phyloP scores from a whole-genome alignment of 2,888 invertebrate species.

The Xestoiulus laeticollis region DNA sequence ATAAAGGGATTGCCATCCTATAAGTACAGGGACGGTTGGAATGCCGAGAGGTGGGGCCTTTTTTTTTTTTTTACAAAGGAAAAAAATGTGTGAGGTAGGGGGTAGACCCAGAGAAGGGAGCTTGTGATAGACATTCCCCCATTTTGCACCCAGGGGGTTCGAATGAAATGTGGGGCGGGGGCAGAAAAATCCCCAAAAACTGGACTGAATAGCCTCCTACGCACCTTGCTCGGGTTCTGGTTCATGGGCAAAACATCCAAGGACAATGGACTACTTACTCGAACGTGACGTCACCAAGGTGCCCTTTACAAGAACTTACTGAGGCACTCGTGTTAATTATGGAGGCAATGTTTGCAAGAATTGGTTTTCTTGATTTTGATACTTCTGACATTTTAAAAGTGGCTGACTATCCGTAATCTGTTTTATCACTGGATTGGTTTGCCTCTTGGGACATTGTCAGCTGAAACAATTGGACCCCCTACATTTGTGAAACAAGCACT shows the following conservation, averaged over 20 bases:
- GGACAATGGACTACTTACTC: not conserved
- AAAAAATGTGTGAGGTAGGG: conserved; percentile 39
- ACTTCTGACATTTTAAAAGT: no score
- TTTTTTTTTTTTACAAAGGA: not conserved
- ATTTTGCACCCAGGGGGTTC: not conserved
- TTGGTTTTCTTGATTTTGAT: no score
- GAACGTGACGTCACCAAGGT: not conserved
- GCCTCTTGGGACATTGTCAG: not conserved
- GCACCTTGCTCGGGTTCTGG: not conserved
- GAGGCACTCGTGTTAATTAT: no score
- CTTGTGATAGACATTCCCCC: not conserved
- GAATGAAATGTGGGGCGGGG: not conserved
- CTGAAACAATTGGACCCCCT: not conserved
- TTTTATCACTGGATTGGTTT: no score
- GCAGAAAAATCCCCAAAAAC: not conserved
- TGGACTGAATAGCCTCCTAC: conserved; percentile 31
- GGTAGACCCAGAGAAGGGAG: not conserved
- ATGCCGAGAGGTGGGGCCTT: not conserved
- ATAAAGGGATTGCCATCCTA: conserved; percentile 22
- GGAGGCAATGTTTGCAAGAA: no score
- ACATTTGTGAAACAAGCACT: not conserved
- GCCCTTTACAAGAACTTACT: not conserved
- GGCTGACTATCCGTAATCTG: no score
- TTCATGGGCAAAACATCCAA: not conserved
- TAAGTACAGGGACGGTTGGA: not conserved